These are phyloP conservation scores for Orestias chungarensis DNA, from an alignment of 2,797 vertebrate species.

Conservation along the genomic window DNA sequence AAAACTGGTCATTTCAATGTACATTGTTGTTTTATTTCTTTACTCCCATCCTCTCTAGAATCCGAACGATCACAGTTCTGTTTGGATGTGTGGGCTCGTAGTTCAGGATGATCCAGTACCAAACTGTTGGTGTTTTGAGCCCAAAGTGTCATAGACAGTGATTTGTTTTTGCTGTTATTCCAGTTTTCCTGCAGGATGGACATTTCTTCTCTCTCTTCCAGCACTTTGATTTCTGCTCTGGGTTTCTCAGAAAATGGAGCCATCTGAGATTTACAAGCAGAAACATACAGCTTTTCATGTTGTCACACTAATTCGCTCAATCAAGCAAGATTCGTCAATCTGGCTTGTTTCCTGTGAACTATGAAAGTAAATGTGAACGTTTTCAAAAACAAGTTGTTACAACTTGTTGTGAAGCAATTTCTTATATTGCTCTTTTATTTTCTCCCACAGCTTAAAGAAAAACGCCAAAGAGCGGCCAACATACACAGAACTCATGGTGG, in stretches of 20 bases:
- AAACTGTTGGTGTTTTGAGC: neutral
- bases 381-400: neutral
- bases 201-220: neutral
- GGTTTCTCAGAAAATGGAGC: constrained; percentile 1
- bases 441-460: constrained; percentile 92
- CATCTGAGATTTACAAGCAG: neutral
- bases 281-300: neutral
- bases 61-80: neutral
- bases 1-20: neutral
- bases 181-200: neutral
- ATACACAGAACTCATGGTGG: constrained; percentile 97
- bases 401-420: neutral
- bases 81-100: neutral
- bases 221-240: neutral
- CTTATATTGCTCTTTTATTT: neutral
- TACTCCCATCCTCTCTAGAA: neutral
- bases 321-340: no score
- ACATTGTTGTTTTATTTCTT: neutral
- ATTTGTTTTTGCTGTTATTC: neutral
- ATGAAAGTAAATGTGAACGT: neutral
- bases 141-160: neutral
- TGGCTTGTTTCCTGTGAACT: neutral
- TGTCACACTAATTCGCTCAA: neutral
- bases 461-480: constrained; percentile 97
- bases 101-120: neutral